Conservation (phyloP, 2,888 invertebrate species). For the Drosophila neoperkinsi region DNA sequence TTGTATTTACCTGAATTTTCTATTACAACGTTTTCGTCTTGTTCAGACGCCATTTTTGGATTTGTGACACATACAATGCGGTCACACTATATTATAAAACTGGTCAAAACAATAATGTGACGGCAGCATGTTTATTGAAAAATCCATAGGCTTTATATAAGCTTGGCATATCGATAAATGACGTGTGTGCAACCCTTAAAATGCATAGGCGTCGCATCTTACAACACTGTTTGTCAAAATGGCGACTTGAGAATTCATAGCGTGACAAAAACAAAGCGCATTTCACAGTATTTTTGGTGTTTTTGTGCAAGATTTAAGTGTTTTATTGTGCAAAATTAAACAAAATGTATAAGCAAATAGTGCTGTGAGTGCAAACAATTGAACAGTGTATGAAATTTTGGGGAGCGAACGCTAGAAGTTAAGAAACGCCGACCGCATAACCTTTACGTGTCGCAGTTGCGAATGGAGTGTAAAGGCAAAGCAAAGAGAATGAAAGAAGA, state of each 20-base stretch:
- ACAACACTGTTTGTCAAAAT: slow-evolving; percentile 73
- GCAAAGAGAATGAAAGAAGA: slow-evolving; percentile 83
- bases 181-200: slow-evolving; percentile 35
- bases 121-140: slow-evolving; percentile 1
- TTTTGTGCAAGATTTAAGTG: slow-evolving; percentile 70
- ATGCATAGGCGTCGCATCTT: slow-evolving; percentile 49
- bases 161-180: slow-evolving; percentile 23
- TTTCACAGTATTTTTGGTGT: slow-evolving; percentile 79
- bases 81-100: slow-evolving; percentile 48
- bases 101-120: slow-evolving; percentile 37
- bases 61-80: slow-evolving; percentile 42
- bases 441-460: slow-evolving; percentile 80
- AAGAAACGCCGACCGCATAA: slow-evolving; percentile 82
- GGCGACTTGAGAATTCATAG: slow-evolving; percentile 78
- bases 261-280: slow-evolving; percentile 83
- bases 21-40: slow-evolving; percentile 83
- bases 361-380: slow-evolving; percentile 41
- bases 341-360: slow-evolving; percentile 50
- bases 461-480: slow-evolving; percentile 79
- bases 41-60: slow-evolving; percentile 85
- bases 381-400: slow-evolving; percentile 41
- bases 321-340: slow-evolving; percentile 53
- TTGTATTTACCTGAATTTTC: slow-evolving; percentile 82
- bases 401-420: slow-evolving; percentile 37
- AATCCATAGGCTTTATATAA: slow-evolving; percentile 29